Evolutionary conservation across 2,113 vertebrate genomes (phyloP), one percentile per base, ranked within the genome.

Genomic region (Spheniscus mendiculus): DNA sequence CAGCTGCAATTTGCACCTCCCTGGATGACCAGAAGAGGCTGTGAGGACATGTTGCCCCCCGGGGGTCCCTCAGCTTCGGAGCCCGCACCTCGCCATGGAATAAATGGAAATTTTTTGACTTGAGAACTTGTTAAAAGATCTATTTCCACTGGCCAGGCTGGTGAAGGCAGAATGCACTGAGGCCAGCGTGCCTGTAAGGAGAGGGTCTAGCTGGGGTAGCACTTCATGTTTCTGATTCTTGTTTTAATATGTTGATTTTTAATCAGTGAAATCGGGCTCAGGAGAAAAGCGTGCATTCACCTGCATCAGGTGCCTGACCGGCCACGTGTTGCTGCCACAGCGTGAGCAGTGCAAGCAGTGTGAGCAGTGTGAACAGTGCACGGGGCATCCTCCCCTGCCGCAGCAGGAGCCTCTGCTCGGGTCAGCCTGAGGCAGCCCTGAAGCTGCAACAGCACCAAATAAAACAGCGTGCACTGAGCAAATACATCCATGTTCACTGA

Each of bases 301-400:
- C n/a, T 49, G 27, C 40, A 25, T 14, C 50, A 38, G 36, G 32
- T 74, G 12, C 80, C 59, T 4, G 4, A 26, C 34, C 0, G 1
- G 29, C 25, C 25, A 13, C 2, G 1, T 11, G 56, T 27, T 42
- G 42, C n/a, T 42, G 52, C 42, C 5, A 10, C 58, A 32, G 52
- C 0, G 11, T 2, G 3, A 53, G 49, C 26, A 29, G 55, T 12
- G 20, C 0, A 0, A n/a, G 53, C n/a, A 23, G 56, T 2, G 7
- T 3, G 12, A 27, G 26, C 77, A 5, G 22, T 3, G 42, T 2
- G 5, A 55, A 49, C 69, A 42, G 50, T 4, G 38, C 65, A 12
- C 63, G 9, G 9, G 6, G 20, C 36, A 40, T 14, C 50, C 26
- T 17, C 20, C 27, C 50, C 27, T 15, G 44, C 44, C 1, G 1